These are phyloP conservation scores for Aurelia coerulea DNA, from an alignment of 30 jellyfish, hydroid and myxozoan genomes.

Conservation along the genomic window DNA sequence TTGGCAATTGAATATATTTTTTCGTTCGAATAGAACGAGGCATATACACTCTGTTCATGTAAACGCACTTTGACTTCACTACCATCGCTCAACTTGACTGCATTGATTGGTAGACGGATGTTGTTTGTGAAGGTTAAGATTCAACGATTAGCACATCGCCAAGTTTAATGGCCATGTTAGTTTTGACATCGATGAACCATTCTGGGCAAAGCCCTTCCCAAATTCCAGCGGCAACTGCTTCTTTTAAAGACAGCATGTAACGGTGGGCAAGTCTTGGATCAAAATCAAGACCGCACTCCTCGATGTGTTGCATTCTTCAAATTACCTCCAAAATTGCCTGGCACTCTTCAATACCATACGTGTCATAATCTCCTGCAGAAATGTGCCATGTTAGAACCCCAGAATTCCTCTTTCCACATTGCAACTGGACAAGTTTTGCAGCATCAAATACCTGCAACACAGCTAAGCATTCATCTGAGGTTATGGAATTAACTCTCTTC, in stretches of 20 bases:
- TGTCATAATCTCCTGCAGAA: slow-evolving; percentile 26
- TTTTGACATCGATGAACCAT: slow-evolving; percentile 23
- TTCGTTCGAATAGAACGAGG: slow-evolving; percentile 23
- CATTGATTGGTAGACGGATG: neutral
- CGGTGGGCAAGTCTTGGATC: slow-evolving; percentile 49
- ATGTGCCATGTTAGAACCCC: neutral
- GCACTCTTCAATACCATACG: slow-evolving; percentile 46
- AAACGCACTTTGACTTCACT: slow-evolving; percentile 7
- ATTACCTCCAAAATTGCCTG: slow-evolving; percentile 14
- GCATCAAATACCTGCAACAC: slow-evolving; percentile 48
- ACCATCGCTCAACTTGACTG: slow-evolving; percentile 11
- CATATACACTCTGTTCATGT: slow-evolving; percentile 17
- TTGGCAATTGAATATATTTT: slow-evolving; percentile 10
- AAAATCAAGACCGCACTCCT: slow-evolving; percentile 32
- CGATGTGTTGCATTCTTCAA: slow-evolving; percentile 7
- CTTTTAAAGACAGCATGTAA: slow-evolving; percentile 17
- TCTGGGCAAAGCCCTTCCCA: slow-evolving; percentile 48
- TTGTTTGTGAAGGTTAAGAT: too few relatives aligned
- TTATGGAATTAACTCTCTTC: neutral
- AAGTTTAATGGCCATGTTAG: neutral
- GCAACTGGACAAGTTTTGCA: slow-evolving; percentile 40
- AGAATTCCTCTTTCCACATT: slow-evolving; percentile 40
- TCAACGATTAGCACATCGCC: neutral
- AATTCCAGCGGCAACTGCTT: slow-evolving; percentile 30
- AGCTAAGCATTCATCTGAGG: neutral